Conservation (phyloP, 2,113 vertebrate genomes). For the Amphiprion ocellaris region DNA sequence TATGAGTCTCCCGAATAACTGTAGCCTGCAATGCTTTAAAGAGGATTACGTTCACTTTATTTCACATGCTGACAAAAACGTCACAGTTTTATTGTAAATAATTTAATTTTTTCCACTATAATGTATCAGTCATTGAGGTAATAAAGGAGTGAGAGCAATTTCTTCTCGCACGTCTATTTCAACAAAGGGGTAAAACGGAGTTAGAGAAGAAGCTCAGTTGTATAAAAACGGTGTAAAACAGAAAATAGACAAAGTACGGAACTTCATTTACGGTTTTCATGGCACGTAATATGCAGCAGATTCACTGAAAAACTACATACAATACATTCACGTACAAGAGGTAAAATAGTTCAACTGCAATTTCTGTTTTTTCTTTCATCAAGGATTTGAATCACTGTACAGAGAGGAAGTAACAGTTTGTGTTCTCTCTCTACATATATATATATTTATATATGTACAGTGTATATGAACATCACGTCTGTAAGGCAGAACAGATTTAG, state of each 20-base stretch:
- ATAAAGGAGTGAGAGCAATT: conserved; percentile 74
- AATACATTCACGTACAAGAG: not conserved
- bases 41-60: conserved; percentile 62
- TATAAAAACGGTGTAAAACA: not conserved
- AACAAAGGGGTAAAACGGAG: rapidly evolving
- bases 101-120: conserved; percentile 74
- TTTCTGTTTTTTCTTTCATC: not conserved
- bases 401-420: not conserved
- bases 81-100: conserved; percentile 80
- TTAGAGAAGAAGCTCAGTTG: not conserved
- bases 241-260: not conserved
- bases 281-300: conserved; percentile 33
- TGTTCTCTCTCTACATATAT: too few relatives aligned
- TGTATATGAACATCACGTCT: not conserved
- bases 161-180: conserved; percentile 25
- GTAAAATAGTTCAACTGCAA: not conserved
- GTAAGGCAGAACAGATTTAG: not conserved
- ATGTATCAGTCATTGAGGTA: conserved; percentile 73
- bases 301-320: not conserved
- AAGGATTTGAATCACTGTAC: not conserved
- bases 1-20: conserved; percentile 51
- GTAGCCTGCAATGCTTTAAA: conserved; percentile 76
- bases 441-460: not conserved
- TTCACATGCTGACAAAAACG: conserved; percentile 62
- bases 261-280: conserved; percentile 7